A percentile compares a stretch with the other conserved stretches of the same genome.
These are phyloP conservation scores for Ormyrus nitidulus DNA, from an alignment of 2,888 invertebrate species.

Conservation along the genomic window DNA sequence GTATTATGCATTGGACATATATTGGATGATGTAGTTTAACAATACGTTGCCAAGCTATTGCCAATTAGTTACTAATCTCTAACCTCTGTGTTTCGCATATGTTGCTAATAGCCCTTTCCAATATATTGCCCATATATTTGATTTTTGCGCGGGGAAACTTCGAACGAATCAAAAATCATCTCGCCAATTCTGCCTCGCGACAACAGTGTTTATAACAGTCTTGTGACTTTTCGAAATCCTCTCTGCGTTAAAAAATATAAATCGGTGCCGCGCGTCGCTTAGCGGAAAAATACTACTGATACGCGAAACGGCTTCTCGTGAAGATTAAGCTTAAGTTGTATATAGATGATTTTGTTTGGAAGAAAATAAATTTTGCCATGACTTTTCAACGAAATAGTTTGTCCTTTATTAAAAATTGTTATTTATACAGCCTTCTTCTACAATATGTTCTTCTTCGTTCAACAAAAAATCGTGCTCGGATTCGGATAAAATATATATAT, in stretches of 20 bases:
- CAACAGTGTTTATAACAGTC: not conserved
- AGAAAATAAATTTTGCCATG: slow-evolving; percentile 47
- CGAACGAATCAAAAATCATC: not conserved
- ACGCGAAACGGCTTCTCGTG: not conserved
- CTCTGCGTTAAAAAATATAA: not conserved
- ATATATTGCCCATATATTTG: too few relatives aligned
- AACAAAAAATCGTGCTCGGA: slow-evolving; percentile 46
- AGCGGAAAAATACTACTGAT: slow-evolving; percentile 54
- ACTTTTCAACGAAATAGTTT: slow-evolving; percentile 49
- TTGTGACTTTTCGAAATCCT: not conserved
- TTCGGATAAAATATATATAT: slow-evolving; percentile 47
- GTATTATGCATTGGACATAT: too few relatives aligned
- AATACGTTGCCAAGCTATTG: too few relatives aligned
- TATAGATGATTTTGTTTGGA: slow-evolving; percentile 19
- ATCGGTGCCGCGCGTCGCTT: not conserved
- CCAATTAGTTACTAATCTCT: too few relatives aligned
- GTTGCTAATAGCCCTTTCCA: too few relatives aligned
- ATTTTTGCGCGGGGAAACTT: too few relatives aligned
- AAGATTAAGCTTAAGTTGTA: not conserved
- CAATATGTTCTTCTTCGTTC: slow-evolving; percentile 41
- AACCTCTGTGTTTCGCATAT: too few relatives aligned
- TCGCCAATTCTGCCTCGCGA: slow-evolving; percentile 2
- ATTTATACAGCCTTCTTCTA: slow-evolving; percentile 53
- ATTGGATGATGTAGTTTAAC: too few relatives aligned
- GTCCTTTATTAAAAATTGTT: slow-evolving; percentile 55